Evolutionary conservation across 2,888 invertebrate genomes (phyloP).

Genomic region (Himalopsyche tibetana): DNA sequence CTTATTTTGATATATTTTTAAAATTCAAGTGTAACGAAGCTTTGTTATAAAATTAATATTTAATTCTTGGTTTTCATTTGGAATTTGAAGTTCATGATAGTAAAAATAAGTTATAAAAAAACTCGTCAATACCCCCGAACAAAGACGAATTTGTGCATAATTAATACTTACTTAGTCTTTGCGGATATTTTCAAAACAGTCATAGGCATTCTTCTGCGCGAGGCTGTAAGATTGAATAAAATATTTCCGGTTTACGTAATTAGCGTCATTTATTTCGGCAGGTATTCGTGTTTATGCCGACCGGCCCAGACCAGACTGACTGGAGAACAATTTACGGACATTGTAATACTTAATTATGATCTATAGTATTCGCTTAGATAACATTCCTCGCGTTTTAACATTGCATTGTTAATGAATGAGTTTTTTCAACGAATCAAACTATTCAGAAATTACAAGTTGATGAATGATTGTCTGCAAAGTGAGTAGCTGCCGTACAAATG

Average conservation of each 20-base stretch:
- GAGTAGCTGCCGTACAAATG: background rate
- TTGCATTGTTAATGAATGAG: slow-evolving; percentile 11
- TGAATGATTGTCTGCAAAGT: slow-evolving; percentile 2
- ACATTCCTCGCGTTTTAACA: background rate
- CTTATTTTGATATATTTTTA: too few species aligned
- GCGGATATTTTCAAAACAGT: background rate
- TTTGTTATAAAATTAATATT: too few species aligned
- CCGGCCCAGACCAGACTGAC: background rate
- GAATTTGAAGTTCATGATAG: too few species aligned
- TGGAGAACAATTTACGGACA: slow-evolving; percentile 28
- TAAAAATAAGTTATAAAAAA: too few species aligned
- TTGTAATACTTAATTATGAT: slow-evolving; percentile 35
- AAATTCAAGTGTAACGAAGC: too few species aligned
- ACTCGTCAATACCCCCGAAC: too few species aligned
- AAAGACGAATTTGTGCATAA: too few species aligned
- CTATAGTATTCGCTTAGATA: background rate
- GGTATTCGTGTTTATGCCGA: background rate
- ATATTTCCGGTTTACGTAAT: slow-evolving; percentile 11
- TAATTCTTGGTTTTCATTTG: too few species aligned
- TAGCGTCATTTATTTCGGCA: background rate
- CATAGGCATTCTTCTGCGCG: slow-evolving; percentile 6
- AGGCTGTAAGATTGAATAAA: background rate
- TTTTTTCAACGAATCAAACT: background rate
- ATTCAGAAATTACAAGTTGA: background rate
- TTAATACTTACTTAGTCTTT: background rate